Percentiles rank a stretch among this genome's conserved stretches.
Evolutionary conservation across 2,113 vertebrate species (phyloP).

Genomic region (Scomber japonicus): DNA sequence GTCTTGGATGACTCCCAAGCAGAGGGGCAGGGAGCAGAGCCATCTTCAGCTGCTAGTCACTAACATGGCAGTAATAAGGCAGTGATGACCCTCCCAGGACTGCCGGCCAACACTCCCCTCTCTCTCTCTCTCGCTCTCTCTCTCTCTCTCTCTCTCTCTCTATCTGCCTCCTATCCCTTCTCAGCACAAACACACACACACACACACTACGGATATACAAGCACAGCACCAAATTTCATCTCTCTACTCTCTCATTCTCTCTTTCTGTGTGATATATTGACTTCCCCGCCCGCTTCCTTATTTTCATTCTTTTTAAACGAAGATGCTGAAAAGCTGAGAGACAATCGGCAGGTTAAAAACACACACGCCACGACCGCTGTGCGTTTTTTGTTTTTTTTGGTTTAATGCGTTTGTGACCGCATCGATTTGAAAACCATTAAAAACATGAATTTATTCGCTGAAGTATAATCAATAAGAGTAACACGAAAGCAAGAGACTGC

Average conservation of each 20-base stretch:
- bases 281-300: constrained; percentile 17
- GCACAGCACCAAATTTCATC: constrained; percentile 22
- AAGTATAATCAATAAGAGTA: constrained; percentile 23
- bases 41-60: constrained; percentile 79
- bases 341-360: constrained; percentile 5
- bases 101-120: constrained; percentile 60
- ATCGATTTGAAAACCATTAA: background rate
- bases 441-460: constrained; percentile 10
- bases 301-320: constrained; percentile 27
- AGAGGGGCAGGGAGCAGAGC: constrained; percentile 75
- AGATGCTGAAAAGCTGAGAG: background rate
- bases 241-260: background rate
- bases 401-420: no score
- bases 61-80: constrained; percentile 81
- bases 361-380: background rate
- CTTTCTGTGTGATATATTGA: constrained; percentile 22
- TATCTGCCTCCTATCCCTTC: constrained; percentile 55
- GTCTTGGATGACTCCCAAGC: constrained; percentile 81
- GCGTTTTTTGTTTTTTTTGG: background rate
- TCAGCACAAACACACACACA: constrained; percentile 45
- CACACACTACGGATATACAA: constrained; percentile 28
- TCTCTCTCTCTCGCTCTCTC: no score
- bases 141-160: constrained; percentile 11
- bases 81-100: constrained; percentile 77
- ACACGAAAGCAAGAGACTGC: background rate